Percentiles rank a stretch among this genome's conserved stretches.
Conservation (phyloP, 1,140 invertebrate genomes). For the Caenorhabditis tropicalis region DNA sequence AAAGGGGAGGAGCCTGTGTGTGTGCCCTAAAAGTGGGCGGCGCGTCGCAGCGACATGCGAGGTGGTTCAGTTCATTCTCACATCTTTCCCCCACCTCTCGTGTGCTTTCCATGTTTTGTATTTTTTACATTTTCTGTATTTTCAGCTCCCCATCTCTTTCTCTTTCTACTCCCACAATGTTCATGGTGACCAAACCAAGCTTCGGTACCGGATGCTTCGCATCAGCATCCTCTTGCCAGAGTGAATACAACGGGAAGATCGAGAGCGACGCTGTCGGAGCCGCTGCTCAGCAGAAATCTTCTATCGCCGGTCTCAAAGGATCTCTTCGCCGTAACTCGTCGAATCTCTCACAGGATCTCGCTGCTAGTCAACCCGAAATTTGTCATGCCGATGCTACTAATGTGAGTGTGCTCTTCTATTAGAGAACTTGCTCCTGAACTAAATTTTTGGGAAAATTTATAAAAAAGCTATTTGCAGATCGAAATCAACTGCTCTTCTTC, state of each 20-base stretch:
- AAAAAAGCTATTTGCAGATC: not conserved
- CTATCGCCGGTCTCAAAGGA: slow-evolving; percentile 4
- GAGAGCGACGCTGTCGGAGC: not conserved
- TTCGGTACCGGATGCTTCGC: slow-evolving; percentile 30
- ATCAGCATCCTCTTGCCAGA: not conserved
- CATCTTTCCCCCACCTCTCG: no score
- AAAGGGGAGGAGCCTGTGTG: no score
- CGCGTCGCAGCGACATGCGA: no score
- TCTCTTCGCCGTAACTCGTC: slow-evolving; percentile 30
- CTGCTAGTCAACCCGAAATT: not conserved
- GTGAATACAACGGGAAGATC: slow-evolving; percentile 4
- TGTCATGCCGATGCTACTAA: not conserved
- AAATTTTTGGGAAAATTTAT: not conserved
- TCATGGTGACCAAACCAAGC: not conserved
- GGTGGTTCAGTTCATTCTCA: no score
- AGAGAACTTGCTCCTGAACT: no score
- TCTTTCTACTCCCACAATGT: not conserved
- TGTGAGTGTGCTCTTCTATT: not conserved
- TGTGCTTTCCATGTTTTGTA: no score
- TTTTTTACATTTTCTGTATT: not conserved
- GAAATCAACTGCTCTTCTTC: slow-evolving; percentile 33
- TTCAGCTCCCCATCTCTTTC: not conserved
- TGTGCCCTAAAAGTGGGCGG: no score
- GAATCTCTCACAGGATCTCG: slow-evolving; percentile 16
- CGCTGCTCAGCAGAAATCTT: not conserved